Conservation (phyloP, 2,888 invertebrate genomes). For the Cosmorhoe ocellata region DNA sequence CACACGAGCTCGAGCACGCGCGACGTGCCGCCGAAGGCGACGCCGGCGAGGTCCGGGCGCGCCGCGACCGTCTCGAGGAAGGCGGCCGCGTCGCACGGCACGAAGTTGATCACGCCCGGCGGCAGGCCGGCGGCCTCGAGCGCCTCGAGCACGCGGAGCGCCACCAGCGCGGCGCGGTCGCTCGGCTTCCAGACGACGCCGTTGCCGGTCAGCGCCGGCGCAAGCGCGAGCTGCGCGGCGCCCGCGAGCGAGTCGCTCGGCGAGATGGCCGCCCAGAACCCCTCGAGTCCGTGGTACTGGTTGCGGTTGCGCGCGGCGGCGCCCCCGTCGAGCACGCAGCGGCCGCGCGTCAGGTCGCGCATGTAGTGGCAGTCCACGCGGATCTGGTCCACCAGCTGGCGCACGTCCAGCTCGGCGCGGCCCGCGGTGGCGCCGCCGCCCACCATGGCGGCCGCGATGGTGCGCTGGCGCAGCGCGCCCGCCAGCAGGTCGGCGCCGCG, state of each 20-base stretch:
- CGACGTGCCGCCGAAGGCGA: slow-evolving; percentile 97
- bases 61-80: slow-evolving; percentile 86
- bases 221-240: slow-evolving; percentile 97
- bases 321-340: slow-evolving; percentile 88
- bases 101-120: slow-evolving; percentile 98
- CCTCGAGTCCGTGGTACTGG: slow-evolving; percentile 96
- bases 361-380: slow-evolving; percentile 83
- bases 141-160: slow-evolving; percentile 95
- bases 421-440: slow-evolving; percentile 97
- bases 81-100: slow-evolving; percentile 97
- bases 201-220: slow-evolving; percentile 96
- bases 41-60: slow-evolving; percentile 93
- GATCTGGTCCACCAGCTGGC: slow-evolving; percentile 97
- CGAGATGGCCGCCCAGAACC: slow-evolving; percentile 98
- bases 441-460: slow-evolving; percentile 98
- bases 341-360: slow-evolving; percentile 80
- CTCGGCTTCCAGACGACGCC: slow-evolving; percentile 99
- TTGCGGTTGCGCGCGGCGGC: slow-evolving; percentile 89
- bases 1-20: slow-evolving; percentile 91
- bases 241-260: slow-evolving; percentile 99
- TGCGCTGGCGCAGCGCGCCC: slow-evolving; percentile 91
- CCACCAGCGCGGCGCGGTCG: slow-evolving; percentile 94
- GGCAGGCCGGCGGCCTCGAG: slow-evolving; percentile 87
- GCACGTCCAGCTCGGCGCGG: slow-evolving; percentile 98
- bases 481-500: slow-evolving; percentile 96